Percentiles rank a stretch among this genome's conserved stretches.
phyloP scores from a whole-genome alignment of 2,888 invertebrate species.

The Lasius platythorax region DNA sequence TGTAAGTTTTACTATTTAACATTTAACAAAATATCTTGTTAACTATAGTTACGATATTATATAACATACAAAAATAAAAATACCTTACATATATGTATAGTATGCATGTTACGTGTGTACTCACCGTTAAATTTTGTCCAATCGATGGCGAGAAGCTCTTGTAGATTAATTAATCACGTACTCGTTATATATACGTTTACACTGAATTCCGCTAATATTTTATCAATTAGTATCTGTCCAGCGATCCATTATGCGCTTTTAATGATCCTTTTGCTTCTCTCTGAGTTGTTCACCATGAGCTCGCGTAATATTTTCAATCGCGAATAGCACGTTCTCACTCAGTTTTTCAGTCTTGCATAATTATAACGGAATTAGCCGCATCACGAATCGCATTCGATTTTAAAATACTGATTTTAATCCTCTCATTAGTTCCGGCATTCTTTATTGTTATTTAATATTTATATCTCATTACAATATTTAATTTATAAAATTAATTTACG shows the following conservation, averaged over 20 bases:
- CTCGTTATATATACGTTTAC: constrained; percentile 55
- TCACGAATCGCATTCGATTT: constrained; percentile 20
- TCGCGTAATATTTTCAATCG: constrained; percentile 24
- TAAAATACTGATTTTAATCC: constrained; percentile 27
- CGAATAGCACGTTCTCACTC: constrained; percentile 35
- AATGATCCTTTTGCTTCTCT: constrained; percentile 46
- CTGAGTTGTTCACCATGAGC: constrained; percentile 24
- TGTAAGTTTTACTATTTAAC: background rate
- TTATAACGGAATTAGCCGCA: constrained; percentile 32
- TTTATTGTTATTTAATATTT: constrained; percentile 9
- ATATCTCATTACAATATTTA: background rate
- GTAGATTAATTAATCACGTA: constrained; percentile 71
- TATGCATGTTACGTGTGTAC: constrained; percentile 26
- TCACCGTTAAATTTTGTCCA: constrained; percentile 54
- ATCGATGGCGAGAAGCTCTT: constrained; percentile 18
- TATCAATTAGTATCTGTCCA: constrained; percentile 52
- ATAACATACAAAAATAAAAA: constrained; percentile 3
- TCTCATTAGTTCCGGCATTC: constrained; percentile 23
- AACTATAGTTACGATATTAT: background rate
- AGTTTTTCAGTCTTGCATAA: constrained; percentile 29
- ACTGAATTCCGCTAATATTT: constrained; percentile 57
- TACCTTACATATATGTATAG: background rate
- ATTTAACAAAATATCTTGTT: background rate
- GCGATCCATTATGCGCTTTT: constrained; percentile 40
- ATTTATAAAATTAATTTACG: background rate